Percentiles rank a stretch among this genome's conserved stretches.
Conservation (phyloP, 1,140 invertebrate species). For the Atta texana region DNA sequence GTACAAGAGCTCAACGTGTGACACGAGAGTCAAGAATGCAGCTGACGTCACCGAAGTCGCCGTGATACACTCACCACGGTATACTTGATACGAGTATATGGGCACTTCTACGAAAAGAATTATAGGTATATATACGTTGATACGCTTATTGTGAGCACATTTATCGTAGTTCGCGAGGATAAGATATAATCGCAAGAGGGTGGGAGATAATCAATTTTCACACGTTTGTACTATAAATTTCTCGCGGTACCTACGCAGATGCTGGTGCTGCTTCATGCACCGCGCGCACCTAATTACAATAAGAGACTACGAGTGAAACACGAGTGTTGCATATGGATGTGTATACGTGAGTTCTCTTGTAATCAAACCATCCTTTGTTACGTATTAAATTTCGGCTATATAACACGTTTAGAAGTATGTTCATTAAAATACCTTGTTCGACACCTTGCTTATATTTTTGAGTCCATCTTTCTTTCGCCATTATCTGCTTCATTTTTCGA, state of each 20-base stretch:
- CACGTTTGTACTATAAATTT: constrained; percentile 24
- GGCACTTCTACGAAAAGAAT: constrained; percentile 57
- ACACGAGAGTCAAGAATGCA: constrained; percentile 73
- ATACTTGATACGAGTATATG: constrained; percentile 60
- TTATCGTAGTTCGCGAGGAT: not conserved
- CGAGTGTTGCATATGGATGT: too few relatives aligned
- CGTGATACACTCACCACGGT: constrained; percentile 61
- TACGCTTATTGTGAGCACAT: constrained; percentile 6
- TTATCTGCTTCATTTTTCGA: not conserved
- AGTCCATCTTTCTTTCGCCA: not conserved
- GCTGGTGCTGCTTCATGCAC: not conserved
- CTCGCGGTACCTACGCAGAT: not conserved
- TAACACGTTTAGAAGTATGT: not conserved
- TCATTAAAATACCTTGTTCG: not conserved
- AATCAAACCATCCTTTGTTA: not conserved
- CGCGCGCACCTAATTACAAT: constrained; percentile 22
- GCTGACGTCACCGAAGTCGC: constrained; percentile 66
- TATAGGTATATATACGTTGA: not conserved
- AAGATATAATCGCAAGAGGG: constrained; percentile 3
- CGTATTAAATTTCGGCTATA: not conserved
- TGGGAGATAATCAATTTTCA: constrained; percentile 51
- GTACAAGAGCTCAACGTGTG: constrained; percentile 73
- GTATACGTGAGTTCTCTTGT: too few relatives aligned
- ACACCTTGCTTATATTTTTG: not conserved
- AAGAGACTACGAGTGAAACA: not conserved